Evolutionary conservation across 2,888 invertebrate species (phyloP).

Genomic region (Melanostoma mellinum): DNA sequence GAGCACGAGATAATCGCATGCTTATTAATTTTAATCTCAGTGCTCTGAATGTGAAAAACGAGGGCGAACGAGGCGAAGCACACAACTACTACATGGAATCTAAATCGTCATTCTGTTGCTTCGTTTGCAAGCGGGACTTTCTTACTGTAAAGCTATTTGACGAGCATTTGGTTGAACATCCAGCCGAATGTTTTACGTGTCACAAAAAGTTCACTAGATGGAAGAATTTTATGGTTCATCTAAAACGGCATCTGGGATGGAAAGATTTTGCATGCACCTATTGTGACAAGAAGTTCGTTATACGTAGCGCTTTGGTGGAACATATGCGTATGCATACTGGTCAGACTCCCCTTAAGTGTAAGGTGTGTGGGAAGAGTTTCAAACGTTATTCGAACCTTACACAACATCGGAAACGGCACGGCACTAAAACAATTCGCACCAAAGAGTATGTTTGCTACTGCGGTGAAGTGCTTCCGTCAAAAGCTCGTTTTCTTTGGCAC

Average conservation of each 20-base stretch:
- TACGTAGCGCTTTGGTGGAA: slow-evolving; percentile 91
- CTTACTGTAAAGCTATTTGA: slow-evolving; percentile 87
- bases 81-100: slow-evolving; percentile 80
- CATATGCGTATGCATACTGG: slow-evolving; percentile 93
- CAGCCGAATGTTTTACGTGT: slow-evolving; percentile 91
- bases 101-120: slow-evolving; percentile 82
- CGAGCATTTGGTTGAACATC: slow-evolving; percentile 90
- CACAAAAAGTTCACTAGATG: slow-evolving; percentile 90
- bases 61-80: slow-evolving; percentile 78
- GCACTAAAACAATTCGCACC: slow-evolving; percentile 87
- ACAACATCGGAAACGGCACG: slow-evolving; percentile 92
- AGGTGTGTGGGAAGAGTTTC: slow-evolving; percentile 90
- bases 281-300: slow-evolving; percentile 92
- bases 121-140: slow-evolving; percentile 87
- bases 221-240: slow-evolving; percentile 89
- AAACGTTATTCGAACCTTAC: slow-evolving; percentile 92
- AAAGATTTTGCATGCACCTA: slow-evolving; percentile 88
- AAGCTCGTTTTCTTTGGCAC: slow-evolving; percentile 93
- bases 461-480: slow-evolving; percentile 91
- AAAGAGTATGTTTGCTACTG: slow-evolving; percentile 90
- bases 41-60: slow-evolving; percentile 79
- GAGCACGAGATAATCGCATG: slow-evolving; percentile 81
- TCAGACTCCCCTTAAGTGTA: slow-evolving; percentile 90
- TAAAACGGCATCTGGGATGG: slow-evolving; percentile 91
- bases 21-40: slow-evolving; percentile 80